Evolutionary conservation across 2,888 invertebrate species (phyloP), one percentile per base, ranked within the genome.

Genomic region (Torymus auratus): DNA sequence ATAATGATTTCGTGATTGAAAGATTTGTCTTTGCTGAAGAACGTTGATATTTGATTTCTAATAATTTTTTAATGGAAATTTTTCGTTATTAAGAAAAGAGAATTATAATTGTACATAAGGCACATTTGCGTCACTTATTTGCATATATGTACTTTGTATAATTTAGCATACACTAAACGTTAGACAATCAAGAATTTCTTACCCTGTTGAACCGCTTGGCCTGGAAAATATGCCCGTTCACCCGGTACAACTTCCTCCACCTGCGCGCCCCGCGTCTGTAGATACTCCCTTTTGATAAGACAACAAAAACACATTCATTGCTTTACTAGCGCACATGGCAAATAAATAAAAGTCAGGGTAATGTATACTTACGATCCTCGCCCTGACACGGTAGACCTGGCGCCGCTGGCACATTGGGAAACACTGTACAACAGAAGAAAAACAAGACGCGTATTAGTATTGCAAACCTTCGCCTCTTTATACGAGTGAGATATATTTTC

Each of bases 161-260:
- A 28, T 2, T 28, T 28, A 3, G 28, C 28, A 5, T 28, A 5
- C 2, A 23, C 5, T 28, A 28, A 28, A 28, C 28, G 5, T 28
- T 28, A 28, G 28, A 5, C 23, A 23, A 28, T 3, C 1, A 28
- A 28, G 50, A 15, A 68, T 23, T 50, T 85, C 96, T 94, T 92
- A 98, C 98, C 94, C 98, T 95, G 93, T 98, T 99, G 92, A 99
- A 99, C 88, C 99, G 94, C 92, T 99, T 99, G 81, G 99, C 98
- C 92, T 99, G 99, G 93, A 99, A 99, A 90, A 98, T 96, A 93
- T 99, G 99, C 86, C 99, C 99, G 92, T 99, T 99, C 90, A 99
- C 98, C 90, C 98, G 95, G 92, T 99, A 99, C 82, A 99, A 93
- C 92, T 99, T 99, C 88, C 99, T 94, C 99, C 99, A 99, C 91